These are phyloP conservation scores for Rhegmatorhina hoffmannsi DNA, from an alignment of 2,113 vertebrate species.

Conservation along the genomic window DNA sequence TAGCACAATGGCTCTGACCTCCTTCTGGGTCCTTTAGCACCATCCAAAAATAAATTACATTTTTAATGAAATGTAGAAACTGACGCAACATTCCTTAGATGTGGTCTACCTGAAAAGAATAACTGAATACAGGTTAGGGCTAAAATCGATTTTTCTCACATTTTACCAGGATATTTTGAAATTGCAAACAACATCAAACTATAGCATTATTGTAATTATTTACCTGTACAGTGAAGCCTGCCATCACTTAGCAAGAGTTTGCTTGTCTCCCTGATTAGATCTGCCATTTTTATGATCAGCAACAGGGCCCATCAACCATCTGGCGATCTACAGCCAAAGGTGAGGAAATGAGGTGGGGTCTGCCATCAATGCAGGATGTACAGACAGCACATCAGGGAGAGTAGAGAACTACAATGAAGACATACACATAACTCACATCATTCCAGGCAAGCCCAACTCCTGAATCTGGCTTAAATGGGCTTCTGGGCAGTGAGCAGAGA, in stretches of 20 bases:
- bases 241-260: neutral
- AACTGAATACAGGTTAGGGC: neutral
- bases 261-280: neutral
- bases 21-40: neutral
- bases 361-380: accelerated
- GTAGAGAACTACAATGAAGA: accelerated
- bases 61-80: neutral
- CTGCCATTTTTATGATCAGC: neutral
- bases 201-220: neutral
- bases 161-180: neutral
- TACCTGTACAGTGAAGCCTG: neutral
- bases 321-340: neutral
- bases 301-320: neutral
- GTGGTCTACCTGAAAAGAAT: neutral
- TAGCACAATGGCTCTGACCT: neutral
- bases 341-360: neutral
- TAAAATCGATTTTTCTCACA: neutral
- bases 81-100: neutral
- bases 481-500: neutral
- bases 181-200: neutral
- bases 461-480: neutral
- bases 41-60: neutral
- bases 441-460: accelerated
- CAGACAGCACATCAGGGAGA: neutral
- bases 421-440: accelerated